A percentile compares a stretch with the other conserved stretches of the same genome.
phyloP scores from a whole-genome alignment of 2,888 invertebrate species.

The Caenorhabditis japonica region DNA sequence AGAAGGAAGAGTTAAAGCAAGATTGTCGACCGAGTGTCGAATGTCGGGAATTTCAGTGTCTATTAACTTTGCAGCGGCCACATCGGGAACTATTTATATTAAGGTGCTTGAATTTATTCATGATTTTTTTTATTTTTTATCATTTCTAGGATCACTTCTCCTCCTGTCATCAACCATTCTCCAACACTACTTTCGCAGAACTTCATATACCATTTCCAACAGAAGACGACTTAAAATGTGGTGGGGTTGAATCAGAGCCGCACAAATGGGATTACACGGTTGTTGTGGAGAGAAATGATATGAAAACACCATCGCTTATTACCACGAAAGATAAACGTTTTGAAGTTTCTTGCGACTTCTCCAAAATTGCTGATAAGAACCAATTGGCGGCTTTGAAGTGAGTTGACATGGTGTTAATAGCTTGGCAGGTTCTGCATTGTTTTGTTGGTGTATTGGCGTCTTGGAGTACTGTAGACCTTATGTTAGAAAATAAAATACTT shows the following conservation, averaged over 20 bases:
- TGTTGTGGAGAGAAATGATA: constrained; percentile 73
- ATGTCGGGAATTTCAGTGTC: constrained; percentile 71
- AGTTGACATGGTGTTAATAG: constrained; percentile 4
- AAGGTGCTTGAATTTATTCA: constrained; percentile 53
- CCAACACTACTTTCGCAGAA: constrained; percentile 57
- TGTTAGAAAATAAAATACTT: too few relatives aligned
- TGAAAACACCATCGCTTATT: constrained; percentile 71
- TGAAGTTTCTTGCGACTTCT: constrained; percentile 76
- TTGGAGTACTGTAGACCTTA: too few relatives aligned
- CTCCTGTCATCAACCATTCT: constrained; percentile 51
- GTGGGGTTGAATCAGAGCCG: constrained; percentile 70
- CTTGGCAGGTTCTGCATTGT: not conserved
- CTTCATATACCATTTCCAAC: constrained; percentile 73
- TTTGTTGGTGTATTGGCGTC: not conserved
- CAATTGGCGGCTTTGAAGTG: constrained; percentile 45
- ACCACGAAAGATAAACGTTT: constrained; percentile 75
- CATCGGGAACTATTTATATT: constrained; percentile 74
- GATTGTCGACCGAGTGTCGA: constrained; percentile 73
- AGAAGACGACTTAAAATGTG: constrained; percentile 69
- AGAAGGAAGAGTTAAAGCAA: constrained; percentile 46
- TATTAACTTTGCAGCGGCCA: constrained; percentile 63
- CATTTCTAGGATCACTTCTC: constrained; percentile 58
- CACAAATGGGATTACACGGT: constrained; percentile 73
- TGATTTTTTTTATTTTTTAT: not conserved
- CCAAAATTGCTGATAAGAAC: constrained; percentile 58